Percentiles rank a stretch among this genome's conserved stretches.
Conservation (phyloP, 2,113 vertebrate species). For the Glaucidium brasilianum region DNA sequence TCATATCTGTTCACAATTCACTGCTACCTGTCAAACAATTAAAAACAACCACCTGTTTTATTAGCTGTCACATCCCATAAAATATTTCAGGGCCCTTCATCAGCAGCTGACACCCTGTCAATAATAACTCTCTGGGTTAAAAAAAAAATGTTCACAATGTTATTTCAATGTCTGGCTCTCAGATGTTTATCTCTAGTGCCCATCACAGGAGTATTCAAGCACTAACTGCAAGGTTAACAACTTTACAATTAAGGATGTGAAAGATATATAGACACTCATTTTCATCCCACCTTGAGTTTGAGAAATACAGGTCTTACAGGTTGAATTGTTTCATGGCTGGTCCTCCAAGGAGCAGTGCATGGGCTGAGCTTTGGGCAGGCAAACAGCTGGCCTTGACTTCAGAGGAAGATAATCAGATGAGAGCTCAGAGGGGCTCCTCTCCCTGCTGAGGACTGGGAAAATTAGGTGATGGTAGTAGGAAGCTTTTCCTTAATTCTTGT, state of each 20-base stretch:
- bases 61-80: constrained; percentile 60
- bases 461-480: background rate
- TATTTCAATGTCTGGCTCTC: constrained; percentile 45
- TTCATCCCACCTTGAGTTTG: background rate
- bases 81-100: constrained; percentile 46
- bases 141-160: constrained; percentile 26
- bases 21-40: constrained; percentile 58
- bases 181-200: constrained; percentile 42
- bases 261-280: constrained; percentile 13
- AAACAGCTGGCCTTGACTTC: background rate
- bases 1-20: constrained; percentile 58
- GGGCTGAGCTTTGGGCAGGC: background rate
- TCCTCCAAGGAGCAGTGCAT: background rate
- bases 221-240: constrained; percentile 47
- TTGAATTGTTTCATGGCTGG: background rate
- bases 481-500: background rate
- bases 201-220: constrained; percentile 22
- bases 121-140: constrained; percentile 16
- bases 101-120: constrained; percentile 49
- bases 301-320: constrained; percentile 8
- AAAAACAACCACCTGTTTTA: constrained; percentile 66
- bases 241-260: constrained; percentile 52
- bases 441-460: background rate
- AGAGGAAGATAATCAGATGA: background rate
- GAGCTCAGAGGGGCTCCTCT: background rate